Evolutionary conservation across 2,797 vertebrate genomes (phyloP), one percentile per base, ranked within the genome.

Genomic region (Hyperoplus immaculatus): DNA sequence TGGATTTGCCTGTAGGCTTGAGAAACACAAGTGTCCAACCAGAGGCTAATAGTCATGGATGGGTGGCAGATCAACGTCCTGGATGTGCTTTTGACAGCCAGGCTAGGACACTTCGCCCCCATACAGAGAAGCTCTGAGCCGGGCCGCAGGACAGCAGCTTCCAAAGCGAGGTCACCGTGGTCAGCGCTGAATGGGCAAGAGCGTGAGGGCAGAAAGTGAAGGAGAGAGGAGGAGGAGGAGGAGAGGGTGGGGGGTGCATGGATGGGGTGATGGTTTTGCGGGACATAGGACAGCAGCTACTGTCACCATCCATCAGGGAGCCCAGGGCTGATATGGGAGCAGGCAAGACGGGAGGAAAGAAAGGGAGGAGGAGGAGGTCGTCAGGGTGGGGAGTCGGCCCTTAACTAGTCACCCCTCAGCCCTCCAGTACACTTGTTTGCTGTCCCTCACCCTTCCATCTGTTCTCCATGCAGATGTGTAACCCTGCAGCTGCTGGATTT

Each of bases 271-370:
- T 42, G 75, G 81, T 75, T 60, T 65, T 29, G 67, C 78, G 74
- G 79, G 88, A 91, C 43, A 15, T 85, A 73, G 84, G 84, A 88
- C 93, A 92, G 91, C 82, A 82, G 84, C 75, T 93, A 72, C 85
- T 94, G 93, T 94, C 93, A 93, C 81, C 75, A 77, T 85, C 82
- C 79, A 92, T 94, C 91, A 94, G 84, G 69, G 60, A 71, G 80
- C 89, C 90, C 76, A 85, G 78, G 87, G 90, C 79, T 90, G 91
- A 93, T 75, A 81, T 85, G 91, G 77, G 54, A 79, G 61, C 50
- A 80, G 89, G 91, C 84, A 67, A 87, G 65, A 87, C 56, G 73
- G 56, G 66, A 67, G 63, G 80, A 84, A 29, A 81, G 77, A 79
- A 76, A 73, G 13, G 53, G 55, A 42, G 78, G 63, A 59, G 68